Percentiles rank a stretch among this genome's conserved stretches.
phyloP scores from a whole-genome alignment of 2,797 vertebrate species.

The Cottoperca gobio region DNA sequence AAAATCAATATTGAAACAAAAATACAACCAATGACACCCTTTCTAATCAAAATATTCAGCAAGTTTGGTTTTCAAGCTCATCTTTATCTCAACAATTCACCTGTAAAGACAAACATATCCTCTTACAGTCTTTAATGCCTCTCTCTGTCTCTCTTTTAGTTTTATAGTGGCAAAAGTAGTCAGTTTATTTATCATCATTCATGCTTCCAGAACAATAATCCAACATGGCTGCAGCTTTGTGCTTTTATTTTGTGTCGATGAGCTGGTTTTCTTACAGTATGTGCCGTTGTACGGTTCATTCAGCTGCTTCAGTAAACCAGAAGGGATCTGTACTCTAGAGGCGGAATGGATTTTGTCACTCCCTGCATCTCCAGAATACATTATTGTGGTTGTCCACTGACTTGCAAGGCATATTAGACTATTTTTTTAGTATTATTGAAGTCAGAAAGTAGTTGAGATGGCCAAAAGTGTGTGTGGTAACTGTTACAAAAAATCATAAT shows the following conservation, averaged over 20 bases:
- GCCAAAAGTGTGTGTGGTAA: neutral
- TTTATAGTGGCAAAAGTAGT: neutral
- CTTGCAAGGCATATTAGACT: neutral
- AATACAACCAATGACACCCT: neutral
- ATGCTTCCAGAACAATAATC: neutral
- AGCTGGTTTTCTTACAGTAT: constrained; percentile 2
- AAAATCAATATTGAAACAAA: neutral
- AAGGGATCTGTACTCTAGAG: constrained; percentile 8
- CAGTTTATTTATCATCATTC: neutral
- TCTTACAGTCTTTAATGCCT: neutral
- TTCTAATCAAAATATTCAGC: neutral
- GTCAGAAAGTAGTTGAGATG: neutral
- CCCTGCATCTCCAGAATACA: neutral
- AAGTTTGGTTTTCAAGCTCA: neutral
- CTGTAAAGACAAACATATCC: neutral
- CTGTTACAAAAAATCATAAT: neutral
- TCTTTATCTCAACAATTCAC: neutral
- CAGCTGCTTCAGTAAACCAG: constrained; percentile 11
- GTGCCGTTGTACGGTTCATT: constrained; percentile 4
- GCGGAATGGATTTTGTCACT: constrained; percentile 5
- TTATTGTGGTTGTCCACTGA: neutral
- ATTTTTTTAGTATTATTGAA: neutral
- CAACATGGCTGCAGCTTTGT: constrained; percentile 7
- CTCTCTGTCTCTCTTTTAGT: neutral
- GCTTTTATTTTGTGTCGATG: constrained; percentile 5